Evolutionary conservation across 2,113 vertebrate genomes (phyloP).

Genomic region (Tyrannus savana): DNA sequence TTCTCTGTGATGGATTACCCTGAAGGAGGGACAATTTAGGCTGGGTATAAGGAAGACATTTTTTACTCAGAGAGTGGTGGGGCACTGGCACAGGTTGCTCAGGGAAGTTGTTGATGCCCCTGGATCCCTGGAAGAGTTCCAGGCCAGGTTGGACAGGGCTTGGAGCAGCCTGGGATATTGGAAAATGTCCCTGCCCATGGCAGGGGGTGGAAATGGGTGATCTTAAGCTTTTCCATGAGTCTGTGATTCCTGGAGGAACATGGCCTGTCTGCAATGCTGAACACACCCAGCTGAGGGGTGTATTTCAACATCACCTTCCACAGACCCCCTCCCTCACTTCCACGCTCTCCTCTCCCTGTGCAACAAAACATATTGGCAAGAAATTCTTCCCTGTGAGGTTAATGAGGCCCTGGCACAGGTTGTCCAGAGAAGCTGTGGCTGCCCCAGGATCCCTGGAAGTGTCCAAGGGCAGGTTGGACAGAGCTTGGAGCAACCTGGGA

Average conservation of each 20-base stretch:
- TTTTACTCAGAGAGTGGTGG: neutral
- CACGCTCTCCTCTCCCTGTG: neutral
- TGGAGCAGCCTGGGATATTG: neutral
- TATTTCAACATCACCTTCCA: neutral
- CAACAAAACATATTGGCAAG: neutral
- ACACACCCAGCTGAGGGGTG: neutral
- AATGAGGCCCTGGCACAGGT: neutral
- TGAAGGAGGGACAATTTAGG: neutral
- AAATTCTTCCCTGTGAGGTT: no score
- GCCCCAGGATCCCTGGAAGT: neutral
- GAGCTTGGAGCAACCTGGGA: neutral
- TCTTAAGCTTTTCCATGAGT: neutral
- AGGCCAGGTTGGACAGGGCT: fast-evolving
- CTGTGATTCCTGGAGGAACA: neutral
- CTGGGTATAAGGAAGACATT: neutral
- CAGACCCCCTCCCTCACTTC: neutral
- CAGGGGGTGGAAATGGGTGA: neutral
- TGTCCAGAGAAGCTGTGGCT: neutral
- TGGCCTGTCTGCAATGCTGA: neutral
- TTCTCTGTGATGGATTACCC: neutral
- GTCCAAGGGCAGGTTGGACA: fast-evolving
- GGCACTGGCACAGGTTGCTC: neutral
- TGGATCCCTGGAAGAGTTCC: neutral
- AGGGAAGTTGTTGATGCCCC: neutral
- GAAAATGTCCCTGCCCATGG: neutral